A percentile compares a stretch with the other conserved stretches of the same genome.
phyloP scores from a whole-genome alignment of 2,888 invertebrate species.

The Drosophila diplacantha region DNA sequence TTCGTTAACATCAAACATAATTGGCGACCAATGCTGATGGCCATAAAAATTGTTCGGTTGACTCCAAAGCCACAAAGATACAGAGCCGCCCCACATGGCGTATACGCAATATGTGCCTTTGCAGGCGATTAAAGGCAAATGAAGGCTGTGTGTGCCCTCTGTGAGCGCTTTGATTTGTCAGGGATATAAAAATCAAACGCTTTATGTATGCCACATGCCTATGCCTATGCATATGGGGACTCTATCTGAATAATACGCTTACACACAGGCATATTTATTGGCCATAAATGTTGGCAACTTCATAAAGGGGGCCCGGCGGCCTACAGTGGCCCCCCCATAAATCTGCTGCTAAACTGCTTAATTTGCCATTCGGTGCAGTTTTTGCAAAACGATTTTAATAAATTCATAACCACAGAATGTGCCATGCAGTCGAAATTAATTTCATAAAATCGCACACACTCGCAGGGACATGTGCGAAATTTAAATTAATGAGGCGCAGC shows the following conservation, averaged over 20 bases:
- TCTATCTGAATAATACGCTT: conserved; percentile 3
- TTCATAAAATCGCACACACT: conserved; percentile 35
- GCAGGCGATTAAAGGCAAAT: conserved; percentile 20
- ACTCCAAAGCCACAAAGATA: conserved; percentile 22
- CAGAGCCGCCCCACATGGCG: conserved; percentile 8
- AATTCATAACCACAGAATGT: conserved; percentile 41
- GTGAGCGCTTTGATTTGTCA: conserved; percentile 25
- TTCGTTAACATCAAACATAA: conserved; percentile 33
- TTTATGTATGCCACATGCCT: neutral
- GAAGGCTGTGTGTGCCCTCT: conserved; percentile 1
- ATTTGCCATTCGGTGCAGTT: conserved; percentile 57
- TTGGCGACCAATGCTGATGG: conserved; percentile 22
- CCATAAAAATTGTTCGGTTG: conserved; percentile 25
- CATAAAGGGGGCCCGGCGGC: conserved; percentile 27
- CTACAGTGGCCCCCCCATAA: conserved; percentile 19
- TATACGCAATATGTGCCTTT: conserved; percentile 22
- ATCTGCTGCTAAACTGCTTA: conserved; percentile 53
- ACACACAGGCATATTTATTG: conserved; percentile 31
- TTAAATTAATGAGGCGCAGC: conserved; percentile 39
- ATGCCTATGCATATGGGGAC: neutral
- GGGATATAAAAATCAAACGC: conserved; percentile 26
- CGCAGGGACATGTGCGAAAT: conserved; percentile 21
- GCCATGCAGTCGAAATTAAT: conserved; percentile 44
- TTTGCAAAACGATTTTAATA: conserved; percentile 38
- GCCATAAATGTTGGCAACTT: conserved; percentile 35